Conservation (phyloP, 2,797 vertebrate genomes). For the Tamandua tetradactyla region DNA sequence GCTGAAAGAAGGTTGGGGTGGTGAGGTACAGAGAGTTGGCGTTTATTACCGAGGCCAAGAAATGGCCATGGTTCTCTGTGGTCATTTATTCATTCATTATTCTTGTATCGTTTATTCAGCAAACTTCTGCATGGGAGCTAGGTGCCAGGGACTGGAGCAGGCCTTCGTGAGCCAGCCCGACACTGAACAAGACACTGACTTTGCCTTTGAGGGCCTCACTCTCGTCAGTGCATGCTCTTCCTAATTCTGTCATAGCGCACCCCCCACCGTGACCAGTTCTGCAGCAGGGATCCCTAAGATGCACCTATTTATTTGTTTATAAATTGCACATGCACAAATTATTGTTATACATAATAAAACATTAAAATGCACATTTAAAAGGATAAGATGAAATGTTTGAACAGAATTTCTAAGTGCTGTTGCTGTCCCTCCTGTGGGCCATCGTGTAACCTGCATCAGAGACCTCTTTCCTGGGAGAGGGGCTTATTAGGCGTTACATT, state of each 20-base stretch:
- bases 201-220: background rate
- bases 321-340: fast-evolving
- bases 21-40: fast-evolving
- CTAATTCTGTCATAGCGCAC: background rate
- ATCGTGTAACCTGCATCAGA: background rate
- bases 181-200: background rate
- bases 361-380: background rate
- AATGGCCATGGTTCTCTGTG: fast-evolving
- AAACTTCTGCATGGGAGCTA: fast-evolving
- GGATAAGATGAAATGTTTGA: background rate
- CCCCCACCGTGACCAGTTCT: background rate
- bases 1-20: background rate
- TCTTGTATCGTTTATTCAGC: background rate
- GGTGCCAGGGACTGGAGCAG: background rate
- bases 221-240: fast-evolving
- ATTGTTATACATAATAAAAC: background rate
- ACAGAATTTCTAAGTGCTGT: background rate
- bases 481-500: background rate
- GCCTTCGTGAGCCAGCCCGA: background rate
- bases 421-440: fast-evolving
- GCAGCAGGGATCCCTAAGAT: background rate
- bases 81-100: background rate
- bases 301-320: background rate
- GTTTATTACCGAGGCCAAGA: fast-evolving
- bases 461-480: background rate